Conservation (phyloP, 1,140 invertebrate species). For the Onthophagus taurus region DNA sequence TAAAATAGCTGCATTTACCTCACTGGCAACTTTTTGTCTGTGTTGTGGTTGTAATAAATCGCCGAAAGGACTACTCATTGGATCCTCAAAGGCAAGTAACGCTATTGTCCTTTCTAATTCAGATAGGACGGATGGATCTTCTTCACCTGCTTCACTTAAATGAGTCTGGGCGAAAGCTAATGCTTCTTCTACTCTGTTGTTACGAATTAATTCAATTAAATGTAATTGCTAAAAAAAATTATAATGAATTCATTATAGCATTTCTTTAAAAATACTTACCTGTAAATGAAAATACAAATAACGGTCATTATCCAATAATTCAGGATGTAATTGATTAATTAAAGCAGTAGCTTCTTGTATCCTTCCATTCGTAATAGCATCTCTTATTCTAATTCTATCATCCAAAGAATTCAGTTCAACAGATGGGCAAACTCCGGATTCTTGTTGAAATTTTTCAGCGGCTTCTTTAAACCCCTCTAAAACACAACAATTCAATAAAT, state of each 20-base stretch:
- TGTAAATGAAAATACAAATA: slow-evolving; percentile 94
- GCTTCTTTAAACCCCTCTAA: slow-evolving; percentile 96
- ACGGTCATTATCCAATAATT: slow-evolving; percentile 88
- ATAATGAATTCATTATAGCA: slow-evolving; percentile 7
- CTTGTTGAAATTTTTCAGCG: slow-evolving; percentile 91
- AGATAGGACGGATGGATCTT: slow-evolving; percentile 65
- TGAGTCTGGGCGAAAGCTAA: slow-evolving; percentile 93
- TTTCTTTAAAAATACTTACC: slow-evolving; percentile 38
- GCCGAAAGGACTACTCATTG: slow-evolving; percentile 87
- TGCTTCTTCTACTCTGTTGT: slow-evolving; percentile 85
- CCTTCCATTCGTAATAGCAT: slow-evolving; percentile 86
- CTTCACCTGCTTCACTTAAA: slow-evolving; percentile 84
- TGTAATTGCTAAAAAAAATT: slow-evolving; percentile 71
- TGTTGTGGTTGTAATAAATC: slow-evolving; percentile 88
- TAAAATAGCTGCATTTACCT: slow-evolving; percentile 92
- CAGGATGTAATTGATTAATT: slow-evolving; percentile 91
- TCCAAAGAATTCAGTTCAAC: slow-evolving; percentile 85
- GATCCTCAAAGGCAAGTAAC: slow-evolving; percentile 93
- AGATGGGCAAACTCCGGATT: slow-evolving; percentile 80
- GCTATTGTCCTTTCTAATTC: slow-evolving; percentile 84
- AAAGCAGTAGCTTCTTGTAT: slow-evolving; percentile 89
- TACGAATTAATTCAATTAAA: slow-evolving; percentile 85
- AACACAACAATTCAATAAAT: slow-evolving; percentile 21
- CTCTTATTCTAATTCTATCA: slow-evolving; percentile 87
- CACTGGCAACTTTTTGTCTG: slow-evolving; percentile 91